These are phyloP conservation scores for Orius insidiosus DNA, from an alignment of 1,140 invertebrate genomes.

Conservation along the genomic window DNA sequence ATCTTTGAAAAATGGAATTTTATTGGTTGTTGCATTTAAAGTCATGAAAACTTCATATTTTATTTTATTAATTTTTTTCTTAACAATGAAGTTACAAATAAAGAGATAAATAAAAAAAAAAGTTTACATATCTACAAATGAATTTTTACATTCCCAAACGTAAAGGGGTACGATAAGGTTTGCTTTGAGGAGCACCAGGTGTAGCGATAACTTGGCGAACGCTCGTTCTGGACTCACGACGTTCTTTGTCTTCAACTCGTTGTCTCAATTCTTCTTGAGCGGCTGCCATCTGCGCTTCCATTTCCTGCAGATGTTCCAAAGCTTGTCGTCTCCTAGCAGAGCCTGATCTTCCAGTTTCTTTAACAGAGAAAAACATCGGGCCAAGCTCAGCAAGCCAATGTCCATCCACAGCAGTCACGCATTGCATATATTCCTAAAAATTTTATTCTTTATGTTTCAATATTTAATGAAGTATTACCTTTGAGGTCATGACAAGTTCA, in stretches of 20 bases:
- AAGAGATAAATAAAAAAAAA: background rate
- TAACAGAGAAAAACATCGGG: slow-evolving; percentile 97
- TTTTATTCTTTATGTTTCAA: background rate
- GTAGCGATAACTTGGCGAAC: slow-evolving; percentile 4
- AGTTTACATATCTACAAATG: background rate
- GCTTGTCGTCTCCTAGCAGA: slow-evolving; percentile 68
- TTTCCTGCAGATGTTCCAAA: slow-evolving; percentile 71
- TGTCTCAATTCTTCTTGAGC: slow-evolving; percentile 33
- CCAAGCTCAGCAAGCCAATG: slow-evolving; percentile 96
- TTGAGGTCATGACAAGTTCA: slow-evolving; percentile 90
- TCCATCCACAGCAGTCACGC: slow-evolving; percentile 95
- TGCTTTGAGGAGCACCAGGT: background rate
- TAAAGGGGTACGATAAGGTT: slow-evolving; percentile 4
- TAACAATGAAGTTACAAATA: background rate
- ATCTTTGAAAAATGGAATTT: too few relatives aligned
- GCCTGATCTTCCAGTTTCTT: slow-evolving; percentile 66
- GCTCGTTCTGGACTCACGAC: background rate
- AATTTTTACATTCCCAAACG: slow-evolving; percentile 3
- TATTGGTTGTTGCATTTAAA: too few relatives aligned
- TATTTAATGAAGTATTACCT: slow-evolving; percentile 27
- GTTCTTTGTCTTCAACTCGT: slow-evolving; percentile 2
- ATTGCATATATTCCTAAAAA: slow-evolving; percentile 93
- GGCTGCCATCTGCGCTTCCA: slow-evolving; percentile 91
- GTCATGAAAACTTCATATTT: too few relatives aligned
- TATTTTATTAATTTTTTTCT: too few relatives aligned